Base-by-base conservation (phyloP, 2,888 invertebrate species). In the Cantharis rustica region DNA sequence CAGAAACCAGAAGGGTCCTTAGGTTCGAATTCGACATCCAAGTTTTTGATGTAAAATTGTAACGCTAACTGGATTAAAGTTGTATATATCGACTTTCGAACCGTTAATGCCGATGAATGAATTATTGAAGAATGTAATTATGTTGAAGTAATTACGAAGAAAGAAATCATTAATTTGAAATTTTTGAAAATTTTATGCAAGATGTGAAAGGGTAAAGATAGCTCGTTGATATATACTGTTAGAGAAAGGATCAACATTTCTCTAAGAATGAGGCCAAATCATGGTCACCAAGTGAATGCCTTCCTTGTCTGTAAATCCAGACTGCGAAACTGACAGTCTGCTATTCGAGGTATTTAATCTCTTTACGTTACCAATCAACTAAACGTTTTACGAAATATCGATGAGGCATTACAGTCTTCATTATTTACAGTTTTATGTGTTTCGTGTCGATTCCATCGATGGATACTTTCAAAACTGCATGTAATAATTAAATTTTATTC, bases 271-370 rank as follows among this genome's bases (percentile, higher is more conserved):
- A 66, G 64, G 64, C 64, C 64, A 66, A 66, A 66, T 23, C 64
- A 66, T 66, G 64, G 64, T 66, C 64, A 66, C 64, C 23, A 66
- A 66, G 64, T 66, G 64, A 66, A 66, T 66, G 64, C 64, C 64
- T 66, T 66, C 64, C 64, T 66, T 66, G 64, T 66, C 64, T 66
- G 64, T 66, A 13, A 66, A 66, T 66, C 64, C 64, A 66, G 64
- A 66, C 64, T 66, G 64, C 64, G 20, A 66, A 64, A 20, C 64
- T 66, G n/a, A 20, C 20, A 20, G 63, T 20, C 16, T 63, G 64
- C 64, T 66, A 66, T 66, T 66, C 64, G 64, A 20, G 64, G 64
- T 20, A 66, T 66, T 20, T 66, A 20, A 66, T 66, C 64, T 66
- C 64, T 47, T 47, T 47, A n/a, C n/a, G 47, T 47, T 47, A n/a